Conservation (phyloP, 1,140 invertebrate genomes). For the Polypedilum vanderplanki region DNA sequence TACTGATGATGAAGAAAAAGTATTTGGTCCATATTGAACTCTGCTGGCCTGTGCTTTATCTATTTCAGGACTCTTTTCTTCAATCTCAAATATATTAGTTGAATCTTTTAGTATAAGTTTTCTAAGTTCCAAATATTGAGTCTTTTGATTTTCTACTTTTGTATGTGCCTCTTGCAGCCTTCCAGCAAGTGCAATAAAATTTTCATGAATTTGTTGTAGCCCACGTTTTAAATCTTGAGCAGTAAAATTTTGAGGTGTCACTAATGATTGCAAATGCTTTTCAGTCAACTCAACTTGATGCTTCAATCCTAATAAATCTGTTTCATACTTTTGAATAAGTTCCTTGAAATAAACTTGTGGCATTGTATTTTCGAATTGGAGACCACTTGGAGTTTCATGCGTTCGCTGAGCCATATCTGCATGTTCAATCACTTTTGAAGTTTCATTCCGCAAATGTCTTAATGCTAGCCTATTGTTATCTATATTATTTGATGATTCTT, state of each 20-base stretch:
- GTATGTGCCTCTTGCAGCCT: conserved; percentile 72
- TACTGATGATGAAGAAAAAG: not conserved
- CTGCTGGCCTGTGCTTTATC: not conserved
- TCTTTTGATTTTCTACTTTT: conserved; percentile 67
- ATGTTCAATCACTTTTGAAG: conserved; percentile 63
- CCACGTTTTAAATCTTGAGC: conserved; percentile 58
- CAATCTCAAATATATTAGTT: conserved; percentile 65
- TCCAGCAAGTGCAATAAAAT: conserved; percentile 76
- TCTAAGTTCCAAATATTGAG: conserved; percentile 71
- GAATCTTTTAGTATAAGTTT: conserved; percentile 71
- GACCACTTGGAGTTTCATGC: conserved; percentile 63
- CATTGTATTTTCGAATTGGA: conserved; percentile 71
- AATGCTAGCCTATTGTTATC: conserved; percentile 57
- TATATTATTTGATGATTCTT: conserved; percentile 51
- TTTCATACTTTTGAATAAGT: conserved; percentile 64
- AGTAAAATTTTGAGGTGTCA: conserved; percentile 56
- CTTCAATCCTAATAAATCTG: conserved; percentile 58
- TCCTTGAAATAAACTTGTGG: conserved; percentile 67
- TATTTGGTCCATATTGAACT: not conserved
- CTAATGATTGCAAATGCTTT: conserved; percentile 61
- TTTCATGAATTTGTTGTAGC: conserved; percentile 73
- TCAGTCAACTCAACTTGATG: conserved; percentile 68
- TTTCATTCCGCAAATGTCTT: conserved; percentile 66
- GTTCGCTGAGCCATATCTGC: conserved; percentile 72
- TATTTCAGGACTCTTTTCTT: not conserved